These are phyloP conservation scores for Dreissena polymorpha DNA, from an alignment of 1,140 invertebrate species.

Conservation along the genomic window DNA sequence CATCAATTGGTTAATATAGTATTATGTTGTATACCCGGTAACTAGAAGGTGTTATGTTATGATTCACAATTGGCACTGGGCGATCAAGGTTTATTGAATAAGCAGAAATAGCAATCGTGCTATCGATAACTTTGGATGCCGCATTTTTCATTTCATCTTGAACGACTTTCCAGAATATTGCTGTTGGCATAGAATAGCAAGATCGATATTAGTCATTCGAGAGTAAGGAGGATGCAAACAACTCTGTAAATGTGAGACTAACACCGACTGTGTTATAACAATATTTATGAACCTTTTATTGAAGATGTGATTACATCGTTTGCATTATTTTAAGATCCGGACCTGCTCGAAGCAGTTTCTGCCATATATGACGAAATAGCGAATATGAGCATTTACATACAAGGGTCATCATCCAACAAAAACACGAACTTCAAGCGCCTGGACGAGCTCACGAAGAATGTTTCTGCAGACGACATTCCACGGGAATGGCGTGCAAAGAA, in stretches of 20 bases:
- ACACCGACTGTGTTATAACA: too few species aligned
- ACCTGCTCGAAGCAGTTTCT: slow-evolving; percentile 6
- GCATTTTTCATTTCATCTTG: too few species aligned
- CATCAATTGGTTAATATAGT: background rate
- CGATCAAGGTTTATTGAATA: background rate
- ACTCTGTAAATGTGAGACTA: too few species aligned
- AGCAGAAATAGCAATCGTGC: too few species aligned
- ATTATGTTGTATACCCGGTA: background rate
- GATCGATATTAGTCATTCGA: too few species aligned
- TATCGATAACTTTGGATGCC: too few species aligned
- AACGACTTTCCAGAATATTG: too few species aligned
- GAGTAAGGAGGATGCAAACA: too few species aligned
- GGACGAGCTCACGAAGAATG: background rate
- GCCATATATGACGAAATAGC: slow-evolving; percentile 1
- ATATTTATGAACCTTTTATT: too few species aligned
- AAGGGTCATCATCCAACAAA: background rate
- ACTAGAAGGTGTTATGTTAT: background rate
- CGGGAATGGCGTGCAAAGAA: background rate
- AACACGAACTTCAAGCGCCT: background rate
- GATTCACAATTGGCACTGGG: background rate
- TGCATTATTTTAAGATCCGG: slow-evolving; percentile 3
- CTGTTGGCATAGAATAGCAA: too few species aligned
- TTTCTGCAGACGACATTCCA: background rate
- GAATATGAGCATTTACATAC: slow-evolving; percentile 17
- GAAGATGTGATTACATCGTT: too few species aligned